phyloP scores from a whole-genome alignment of 2,797 vertebrate genomes.

The Hydrocynus forskahlii region DNA sequence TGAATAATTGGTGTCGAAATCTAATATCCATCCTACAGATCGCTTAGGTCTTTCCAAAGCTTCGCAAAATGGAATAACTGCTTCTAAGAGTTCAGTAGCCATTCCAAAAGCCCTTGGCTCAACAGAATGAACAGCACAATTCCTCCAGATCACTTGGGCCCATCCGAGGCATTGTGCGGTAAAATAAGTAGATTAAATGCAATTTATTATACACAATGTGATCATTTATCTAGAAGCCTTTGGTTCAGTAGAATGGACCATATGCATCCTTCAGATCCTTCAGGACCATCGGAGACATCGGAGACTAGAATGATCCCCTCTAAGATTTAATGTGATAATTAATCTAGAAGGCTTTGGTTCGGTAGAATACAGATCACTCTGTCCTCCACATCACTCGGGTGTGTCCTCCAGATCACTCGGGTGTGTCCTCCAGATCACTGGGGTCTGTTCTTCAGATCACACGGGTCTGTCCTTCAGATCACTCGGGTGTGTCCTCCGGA shows the following conservation, averaged over 20 bases:
- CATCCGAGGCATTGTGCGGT: too few relatives aligned
- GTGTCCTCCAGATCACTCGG: background rate
- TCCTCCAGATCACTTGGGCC: too few relatives aligned
- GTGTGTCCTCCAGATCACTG: too few relatives aligned
- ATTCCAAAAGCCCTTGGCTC: too few relatives aligned
- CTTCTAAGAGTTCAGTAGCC: background rate
- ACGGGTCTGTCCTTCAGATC: too few relatives aligned
- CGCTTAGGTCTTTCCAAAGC: background rate
- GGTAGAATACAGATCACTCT: background rate
- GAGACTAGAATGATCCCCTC: constrained; percentile 15
- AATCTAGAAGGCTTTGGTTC: background rate
- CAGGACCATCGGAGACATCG: background rate
- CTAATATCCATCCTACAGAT: too few relatives aligned
- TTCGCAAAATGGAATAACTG: background rate
- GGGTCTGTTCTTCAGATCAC: too few relatives aligned
- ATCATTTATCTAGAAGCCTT: background rate
- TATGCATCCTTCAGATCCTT: background rate
- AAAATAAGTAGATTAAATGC: too few relatives aligned
- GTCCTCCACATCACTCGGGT: too few relatives aligned
- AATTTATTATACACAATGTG: background rate
- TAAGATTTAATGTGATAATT: background rate
- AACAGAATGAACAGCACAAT: too few relatives aligned
- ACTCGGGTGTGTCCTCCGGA: too few relatives aligned
- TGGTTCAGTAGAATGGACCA: background rate
- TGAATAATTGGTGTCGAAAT: too few relatives aligned